phyloP scores from a whole-genome alignment of 2,113 vertebrate species.

The Dascyllus trimaculatus region DNA sequence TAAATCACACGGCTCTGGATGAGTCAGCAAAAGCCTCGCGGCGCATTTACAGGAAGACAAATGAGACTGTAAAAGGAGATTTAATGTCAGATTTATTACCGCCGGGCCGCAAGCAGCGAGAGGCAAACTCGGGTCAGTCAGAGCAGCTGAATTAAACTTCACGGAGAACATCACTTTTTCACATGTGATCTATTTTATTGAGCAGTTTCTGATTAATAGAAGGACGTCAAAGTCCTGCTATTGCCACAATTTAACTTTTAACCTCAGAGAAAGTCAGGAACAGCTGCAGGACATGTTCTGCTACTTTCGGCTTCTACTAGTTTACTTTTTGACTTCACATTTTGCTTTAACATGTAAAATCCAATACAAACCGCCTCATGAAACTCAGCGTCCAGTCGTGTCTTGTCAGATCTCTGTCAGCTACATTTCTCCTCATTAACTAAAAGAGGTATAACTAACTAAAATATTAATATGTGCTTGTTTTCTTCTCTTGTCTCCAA shows the following conservation, averaged over 20 bases:
- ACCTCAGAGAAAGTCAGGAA: background rate
- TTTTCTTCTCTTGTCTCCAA: no score
- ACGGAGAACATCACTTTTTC: background rate
- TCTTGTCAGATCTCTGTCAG: no score
- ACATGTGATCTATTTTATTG: conserved; percentile 18
- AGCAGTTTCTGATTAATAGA: conserved; percentile 19
- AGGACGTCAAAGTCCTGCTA: conserved; percentile 19
- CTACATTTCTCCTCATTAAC: no score
- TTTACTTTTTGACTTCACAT: no score
- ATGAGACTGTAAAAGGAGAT: conserved; percentile 51
- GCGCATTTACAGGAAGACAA: conserved; percentile 47
- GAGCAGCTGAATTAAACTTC: conserved; percentile 2
- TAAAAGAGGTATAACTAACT: no score
- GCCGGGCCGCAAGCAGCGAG: background rate
- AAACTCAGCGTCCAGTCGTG: no score
- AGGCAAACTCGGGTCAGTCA: background rate
- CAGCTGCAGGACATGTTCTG: no score
- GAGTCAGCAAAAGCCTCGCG: conserved; percentile 41
- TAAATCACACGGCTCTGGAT: conserved; percentile 20
- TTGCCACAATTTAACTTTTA: background rate
- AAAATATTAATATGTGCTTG: no score
- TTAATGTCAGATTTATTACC: conserved; percentile 37
- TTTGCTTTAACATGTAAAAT: no score
- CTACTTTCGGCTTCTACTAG: no score
- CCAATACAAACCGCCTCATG: no score